phyloP scores from a whole-genome alignment of 2,888 invertebrate genomes.

The Lydus trimaculatus region DNA sequence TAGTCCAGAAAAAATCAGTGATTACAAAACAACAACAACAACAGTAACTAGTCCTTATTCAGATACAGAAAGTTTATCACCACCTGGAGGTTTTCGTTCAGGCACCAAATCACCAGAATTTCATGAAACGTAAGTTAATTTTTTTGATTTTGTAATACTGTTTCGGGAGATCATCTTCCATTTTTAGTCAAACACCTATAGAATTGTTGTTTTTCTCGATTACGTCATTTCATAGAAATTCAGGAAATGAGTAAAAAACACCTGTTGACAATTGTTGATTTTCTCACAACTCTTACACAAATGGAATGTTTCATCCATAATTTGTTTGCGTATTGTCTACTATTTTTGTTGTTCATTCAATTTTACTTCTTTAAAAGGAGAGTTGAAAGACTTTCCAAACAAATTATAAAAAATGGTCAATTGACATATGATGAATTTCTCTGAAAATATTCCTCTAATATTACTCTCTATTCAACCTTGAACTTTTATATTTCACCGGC shows the following conservation, averaged over 20 bases:
- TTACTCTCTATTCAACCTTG: conserved; percentile 29
- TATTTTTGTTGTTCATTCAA: background rate
- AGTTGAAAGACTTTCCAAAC: background rate
- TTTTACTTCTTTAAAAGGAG: background rate
- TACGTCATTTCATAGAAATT: conserved; percentile 6
- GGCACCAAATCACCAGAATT: conserved; percentile 60
- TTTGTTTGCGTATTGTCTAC: background rate
- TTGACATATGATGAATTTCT: conserved; percentile 4
- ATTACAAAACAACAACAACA: conserved; percentile 48
- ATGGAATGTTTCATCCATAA: background rate
- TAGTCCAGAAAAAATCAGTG: conserved; percentile 48
- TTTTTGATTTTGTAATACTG: conserved; percentile 7
- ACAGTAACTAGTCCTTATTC: conserved; percentile 56
- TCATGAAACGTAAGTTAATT: conserved; percentile 62
- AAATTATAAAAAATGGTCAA: background rate
- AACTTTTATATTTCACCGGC: conserved; percentile 33
- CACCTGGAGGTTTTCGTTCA: conserved; percentile 57
- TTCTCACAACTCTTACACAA: conserved; percentile 8
- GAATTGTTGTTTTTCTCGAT: background rate
- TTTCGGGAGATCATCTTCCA: background rate
- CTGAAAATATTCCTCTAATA: conserved; percentile 3
- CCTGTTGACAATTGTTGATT: conserved; percentile 10
- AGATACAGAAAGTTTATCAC: conserved; percentile 59
- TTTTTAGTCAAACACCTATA: background rate
- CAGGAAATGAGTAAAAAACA: conserved; percentile 8